Conservation (phyloP, 2,888 invertebrate genomes). For the Hydrotaea cyrtoneurina region DNA sequence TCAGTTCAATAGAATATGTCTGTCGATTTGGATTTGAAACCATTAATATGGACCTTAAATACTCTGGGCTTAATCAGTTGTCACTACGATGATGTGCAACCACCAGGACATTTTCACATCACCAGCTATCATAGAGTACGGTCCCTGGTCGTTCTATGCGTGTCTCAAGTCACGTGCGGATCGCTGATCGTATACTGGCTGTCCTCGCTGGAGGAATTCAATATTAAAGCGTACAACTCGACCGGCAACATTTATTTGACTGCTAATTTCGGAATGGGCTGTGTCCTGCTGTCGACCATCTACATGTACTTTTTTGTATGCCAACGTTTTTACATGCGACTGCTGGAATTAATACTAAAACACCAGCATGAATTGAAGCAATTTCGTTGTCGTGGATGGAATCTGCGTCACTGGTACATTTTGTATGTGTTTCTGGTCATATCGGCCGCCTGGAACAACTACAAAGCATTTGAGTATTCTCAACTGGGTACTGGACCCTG, state of each 20-base stretch:
- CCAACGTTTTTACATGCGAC: slow-evolving; percentile 49
- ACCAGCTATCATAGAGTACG: slow-evolving; percentile 18
- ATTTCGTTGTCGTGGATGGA: slow-evolving; percentile 40
- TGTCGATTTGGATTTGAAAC: slow-evolving; percentile 39
- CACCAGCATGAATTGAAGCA: slow-evolving; percentile 61
- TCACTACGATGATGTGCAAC: slow-evolving; percentile 38
- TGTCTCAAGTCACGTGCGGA: slow-evolving; percentile 31
- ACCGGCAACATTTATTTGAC: slow-evolving; percentile 71
- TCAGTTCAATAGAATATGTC: slow-evolving; percentile 34
- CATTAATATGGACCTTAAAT: slow-evolving; percentile 69
- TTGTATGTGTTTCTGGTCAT: slow-evolving; percentile 57
- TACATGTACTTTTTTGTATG: slow-evolving; percentile 68
- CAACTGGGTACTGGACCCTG: not conserved
- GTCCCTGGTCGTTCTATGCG: slow-evolving; percentile 54
- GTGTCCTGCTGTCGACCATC: slow-evolving; percentile 66
- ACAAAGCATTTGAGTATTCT: not conserved
- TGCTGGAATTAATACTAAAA: slow-evolving; percentile 67
- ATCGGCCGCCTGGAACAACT: slow-evolving; percentile 9
- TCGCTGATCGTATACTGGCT: slow-evolving; percentile 58
- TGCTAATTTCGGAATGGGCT: slow-evolving; percentile 62
- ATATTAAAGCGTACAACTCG: slow-evolving; percentile 50
- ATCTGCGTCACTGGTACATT: slow-evolving; percentile 56
- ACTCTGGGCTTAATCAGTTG: slow-evolving; percentile 70
- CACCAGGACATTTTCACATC: slow-evolving; percentile 8
- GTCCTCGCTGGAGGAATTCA: not conserved